Percentiles rank a stretch among this genome's conserved stretches.
Evolutionary conservation across 2,113 vertebrate species (phyloP).

Genomic region (Neolamprologus sp.): DNA sequence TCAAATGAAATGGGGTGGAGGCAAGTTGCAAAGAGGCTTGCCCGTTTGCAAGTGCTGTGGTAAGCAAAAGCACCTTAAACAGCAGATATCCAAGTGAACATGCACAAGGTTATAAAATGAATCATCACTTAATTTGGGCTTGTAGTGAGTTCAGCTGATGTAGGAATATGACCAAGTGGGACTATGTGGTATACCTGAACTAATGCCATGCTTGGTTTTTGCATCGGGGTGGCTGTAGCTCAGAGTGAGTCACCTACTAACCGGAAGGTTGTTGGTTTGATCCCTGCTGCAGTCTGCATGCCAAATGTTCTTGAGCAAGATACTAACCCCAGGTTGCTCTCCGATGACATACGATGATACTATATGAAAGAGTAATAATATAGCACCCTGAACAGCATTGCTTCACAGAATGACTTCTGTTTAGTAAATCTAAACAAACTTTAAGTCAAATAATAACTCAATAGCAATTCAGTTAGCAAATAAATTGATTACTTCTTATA

Average conservation of each 20-base stretch:
- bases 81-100: background rate
- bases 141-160: background rate
- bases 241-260: background rate
- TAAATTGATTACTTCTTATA: background rate
- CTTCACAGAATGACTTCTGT: background rate
- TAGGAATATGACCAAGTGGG: background rate
- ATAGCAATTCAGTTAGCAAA: background rate
- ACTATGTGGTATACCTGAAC: background rate
- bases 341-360: background rate
- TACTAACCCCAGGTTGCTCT: background rate
- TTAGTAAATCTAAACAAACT: fast-evolving
- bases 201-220: background rate
- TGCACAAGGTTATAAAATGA: background rate
- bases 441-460: background rate
- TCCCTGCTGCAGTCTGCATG: background rate
- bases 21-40: background rate
- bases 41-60: background rate
- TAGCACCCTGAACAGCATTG: background rate
- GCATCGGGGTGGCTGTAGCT: background rate
- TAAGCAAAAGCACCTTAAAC: background rate
- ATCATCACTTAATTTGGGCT: background rate
- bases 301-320: background rate
- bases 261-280: background rate
- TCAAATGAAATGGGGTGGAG: background rate
- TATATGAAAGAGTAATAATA: background rate